These are phyloP conservation scores for Dione vanillae DNA, from an alignment of 2,888 invertebrate genomes.

Conservation along the genomic window DNA sequence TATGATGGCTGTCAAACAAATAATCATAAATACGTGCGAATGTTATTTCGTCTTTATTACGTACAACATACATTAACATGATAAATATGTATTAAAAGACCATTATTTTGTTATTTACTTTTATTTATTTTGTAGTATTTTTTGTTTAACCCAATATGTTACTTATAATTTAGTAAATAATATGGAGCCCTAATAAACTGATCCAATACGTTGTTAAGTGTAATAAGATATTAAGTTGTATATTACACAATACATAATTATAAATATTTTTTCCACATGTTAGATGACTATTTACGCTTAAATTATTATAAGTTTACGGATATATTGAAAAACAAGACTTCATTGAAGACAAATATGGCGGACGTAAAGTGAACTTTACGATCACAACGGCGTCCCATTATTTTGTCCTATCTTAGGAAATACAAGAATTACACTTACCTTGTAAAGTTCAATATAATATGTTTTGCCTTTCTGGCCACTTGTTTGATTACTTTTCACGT, in stretches of 20 bases:
- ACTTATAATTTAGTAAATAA: slow-evolving; percentile 23
- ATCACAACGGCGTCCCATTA: slow-evolving; percentile 75
- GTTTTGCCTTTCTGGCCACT: slow-evolving; percentile 78
- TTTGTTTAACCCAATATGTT: not conserved
- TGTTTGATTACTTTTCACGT: slow-evolving; percentile 80
- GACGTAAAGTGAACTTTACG: slow-evolving; percentile 72
- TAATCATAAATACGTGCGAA: slow-evolving; percentile 20
- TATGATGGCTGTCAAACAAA: slow-evolving; percentile 49
- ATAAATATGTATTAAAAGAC: not conserved
- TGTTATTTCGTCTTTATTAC: not conserved
- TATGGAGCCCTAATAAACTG: slow-evolving; percentile 15
- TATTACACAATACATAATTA: not conserved
- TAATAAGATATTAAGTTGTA: slow-evolving; percentile 1
- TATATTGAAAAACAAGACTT: slow-evolving; percentile 78
- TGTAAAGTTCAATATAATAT: slow-evolving; percentile 81
- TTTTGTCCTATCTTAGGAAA: slow-evolving; percentile 52
- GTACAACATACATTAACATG: not conserved
- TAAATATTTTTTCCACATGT: slow-evolving; percentile 1
- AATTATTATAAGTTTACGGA: slow-evolving; percentile 42
- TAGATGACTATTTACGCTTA: slow-evolving; percentile 15
- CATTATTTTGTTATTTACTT: not conserved
- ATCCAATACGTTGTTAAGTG: slow-evolving; percentile 4
- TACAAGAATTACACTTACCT: slow-evolving; percentile 73
- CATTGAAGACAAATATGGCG: slow-evolving; percentile 81
- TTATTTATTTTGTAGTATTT: not conserved